Percentiles rank a stretch among this genome's conserved stretches.
phyloP scores from a whole-genome alignment of 2,113 vertebrate species.

The Damaliscus lunatus region DNA sequence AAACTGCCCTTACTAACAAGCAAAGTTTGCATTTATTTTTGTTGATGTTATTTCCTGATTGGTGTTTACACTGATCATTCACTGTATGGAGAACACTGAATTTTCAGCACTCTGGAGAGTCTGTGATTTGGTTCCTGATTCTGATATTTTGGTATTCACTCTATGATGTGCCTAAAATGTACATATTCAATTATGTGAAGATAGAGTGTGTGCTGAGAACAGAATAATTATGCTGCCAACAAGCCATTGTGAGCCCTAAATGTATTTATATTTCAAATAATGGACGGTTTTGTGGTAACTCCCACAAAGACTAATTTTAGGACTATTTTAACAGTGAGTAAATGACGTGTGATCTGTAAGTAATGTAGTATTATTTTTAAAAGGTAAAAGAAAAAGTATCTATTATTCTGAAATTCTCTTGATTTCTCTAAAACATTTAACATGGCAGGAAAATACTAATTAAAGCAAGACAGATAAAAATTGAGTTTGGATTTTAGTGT shows the following conservation, averaged over 20 bases:
- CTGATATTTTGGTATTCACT: background rate
- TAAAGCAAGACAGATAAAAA: background rate
- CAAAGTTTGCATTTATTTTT: background rate
- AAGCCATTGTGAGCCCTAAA: background rate
- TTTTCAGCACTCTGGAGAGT: background rate
- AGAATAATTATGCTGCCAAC: background rate
- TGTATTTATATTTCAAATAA: background rate
- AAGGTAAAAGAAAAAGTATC: background rate
- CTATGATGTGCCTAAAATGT: background rate
- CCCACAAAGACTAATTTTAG: background rate
- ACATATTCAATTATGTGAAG: background rate
- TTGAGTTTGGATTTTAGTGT: slow-evolving; percentile 9
- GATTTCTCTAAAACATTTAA: background rate
- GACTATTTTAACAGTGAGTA: background rate
- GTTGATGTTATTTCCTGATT: background rate
- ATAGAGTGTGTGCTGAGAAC: background rate
- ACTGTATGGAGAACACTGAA: background rate
- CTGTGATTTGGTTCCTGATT: background rate
- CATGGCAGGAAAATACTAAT: background rate
- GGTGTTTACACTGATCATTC: background rate
- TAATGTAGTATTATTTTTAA: background rate
- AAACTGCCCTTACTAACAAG: background rate
- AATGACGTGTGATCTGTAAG: slow-evolving; percentile 12
- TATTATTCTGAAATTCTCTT: background rate
- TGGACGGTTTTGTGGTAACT: background rate